Conservation (phyloP, 1,140 invertebrate species). For the Caenorhabditis tropicalis region DNA sequence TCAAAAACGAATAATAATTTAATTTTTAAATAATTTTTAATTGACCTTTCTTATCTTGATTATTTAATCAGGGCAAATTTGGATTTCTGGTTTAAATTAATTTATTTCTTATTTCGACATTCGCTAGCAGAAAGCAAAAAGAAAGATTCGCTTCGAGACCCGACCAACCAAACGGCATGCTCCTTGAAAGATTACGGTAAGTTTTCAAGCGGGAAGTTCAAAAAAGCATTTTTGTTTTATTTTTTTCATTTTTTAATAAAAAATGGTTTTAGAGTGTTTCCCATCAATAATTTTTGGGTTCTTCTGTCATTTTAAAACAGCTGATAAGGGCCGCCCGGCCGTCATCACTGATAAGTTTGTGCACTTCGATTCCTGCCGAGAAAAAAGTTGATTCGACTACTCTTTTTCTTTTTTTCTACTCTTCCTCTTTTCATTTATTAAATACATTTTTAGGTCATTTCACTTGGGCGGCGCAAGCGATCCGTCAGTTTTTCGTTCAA, state of each 20-base stretch:
- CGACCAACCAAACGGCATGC: too few species aligned
- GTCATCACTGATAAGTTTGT: conserved; percentile 33
- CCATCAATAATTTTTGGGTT: neutral
- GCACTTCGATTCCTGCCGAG: neutral
- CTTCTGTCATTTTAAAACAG: neutral
- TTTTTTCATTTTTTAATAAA: neutral
- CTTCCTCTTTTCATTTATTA: neutral
- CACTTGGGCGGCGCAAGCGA: neutral
- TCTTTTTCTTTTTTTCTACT: neutral
- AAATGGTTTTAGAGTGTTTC: too few species aligned
- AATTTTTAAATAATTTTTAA: too few species aligned
- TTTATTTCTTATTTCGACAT: too few species aligned
- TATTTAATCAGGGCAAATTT: too few species aligned
- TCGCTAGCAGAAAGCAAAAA: too few species aligned
- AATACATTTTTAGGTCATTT: neutral
- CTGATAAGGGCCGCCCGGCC: conserved; percentile 26
- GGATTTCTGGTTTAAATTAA: too few species aligned
- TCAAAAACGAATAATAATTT: too few species aligned
- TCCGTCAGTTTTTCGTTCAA: neutral
- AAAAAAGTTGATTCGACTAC: neutral
- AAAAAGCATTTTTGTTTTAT: neutral
- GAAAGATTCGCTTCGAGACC: too few species aligned
- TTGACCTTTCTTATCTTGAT: too few species aligned
- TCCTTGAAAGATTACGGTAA: too few species aligned
- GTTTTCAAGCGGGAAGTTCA: too few species aligned